Evolutionary conservation across 2,888 invertebrate genomes (phyloP), one percentile per base, ranked within the genome.

Genomic region (Pristionchus arcanus): DNA sequence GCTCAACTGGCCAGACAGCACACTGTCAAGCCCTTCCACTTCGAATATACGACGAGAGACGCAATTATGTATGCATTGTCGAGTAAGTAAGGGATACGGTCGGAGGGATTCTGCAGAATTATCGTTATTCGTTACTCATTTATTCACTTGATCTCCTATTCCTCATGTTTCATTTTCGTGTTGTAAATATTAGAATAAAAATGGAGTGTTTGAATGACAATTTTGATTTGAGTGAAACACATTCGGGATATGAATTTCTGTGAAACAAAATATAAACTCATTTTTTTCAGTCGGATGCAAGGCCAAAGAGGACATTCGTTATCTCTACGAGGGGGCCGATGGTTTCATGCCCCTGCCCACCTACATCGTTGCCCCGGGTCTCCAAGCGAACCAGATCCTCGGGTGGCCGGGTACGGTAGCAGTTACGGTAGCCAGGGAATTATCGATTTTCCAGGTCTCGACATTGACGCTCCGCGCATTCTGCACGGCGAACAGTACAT

Each of bases 401-500:
- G 92, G 90, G 71, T 92, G 93, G 92, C 94, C 94, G 16, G 93
- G 91, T 91, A 71, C 34, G 87, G 34, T 37, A 55, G 37, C 15
- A 7, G 49, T 81, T 25, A 42, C 28, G 81, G n/a, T 42, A 53
- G 1, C 34, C 16, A n/a, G 13, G 11, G 42, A 49, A 49, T 49
- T 81, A 21, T 81, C 28, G 59, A 37, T 59, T 55, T 59, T 84
- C 25, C 89, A 92, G 93, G 94, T 68, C 88, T 94, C 63, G 93
- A 92, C 25, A 93, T 94, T 89, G 93, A 94, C 71, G 87, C 94
- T 87, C 66, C 90, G 96, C 96, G 90, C 96, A 96, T 94, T 68
- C 96, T 99, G 2, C 99, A 99, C 95, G 99, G 99, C 1, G 99
- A 99, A 95, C 99, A 99, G 95, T 99, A 97, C 95, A 96, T 98